Percentiles rank a stretch among this genome's conserved stretches.
Evolutionary conservation across 92 coral and sea anemone genomes (phyloP).

Genomic region (Parazoanthus swiftii): DNA sequence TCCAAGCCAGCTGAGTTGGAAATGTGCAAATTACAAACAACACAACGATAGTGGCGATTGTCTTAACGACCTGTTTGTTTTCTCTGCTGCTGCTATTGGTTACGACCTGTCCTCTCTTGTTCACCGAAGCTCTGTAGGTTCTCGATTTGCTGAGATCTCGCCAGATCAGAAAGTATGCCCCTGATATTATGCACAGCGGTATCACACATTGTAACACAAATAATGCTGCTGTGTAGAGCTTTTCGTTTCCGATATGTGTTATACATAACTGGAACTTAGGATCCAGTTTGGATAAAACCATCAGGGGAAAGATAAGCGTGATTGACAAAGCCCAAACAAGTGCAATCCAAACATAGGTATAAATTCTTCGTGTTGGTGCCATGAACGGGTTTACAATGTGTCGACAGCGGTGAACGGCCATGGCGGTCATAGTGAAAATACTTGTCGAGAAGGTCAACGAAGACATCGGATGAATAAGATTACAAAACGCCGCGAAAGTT

Average conservation of each 20-base stretch:
- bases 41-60: slow-evolving; percentile 18
- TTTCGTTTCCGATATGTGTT: not conserved
- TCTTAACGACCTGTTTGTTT: slow-evolving; percentile 19
- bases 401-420: slow-evolving; percentile 27
- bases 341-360: slow-evolving; percentile 6
- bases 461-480: slow-evolving; percentile 14
- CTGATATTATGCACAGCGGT: slow-evolving; percentile 21
- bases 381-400: slow-evolving; percentile 22
- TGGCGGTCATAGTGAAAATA: slow-evolving; percentile 32
- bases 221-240: slow-evolving; percentile 1
- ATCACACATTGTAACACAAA: slow-evolving; percentile 23
- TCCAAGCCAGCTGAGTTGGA: slow-evolving; percentile 31
- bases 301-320: slow-evolving; percentile 12
- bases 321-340: slow-evolving; percentile 24
- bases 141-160: slow-evolving; percentile 22
- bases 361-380: slow-evolving; percentile 6
- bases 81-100: slow-evolving; percentile 4
- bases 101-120: slow-evolving; percentile 11
- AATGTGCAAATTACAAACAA: slow-evolving; percentile 26
- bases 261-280: not conserved
- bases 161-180: slow-evolving; percentile 29
- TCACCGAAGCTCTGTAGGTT: slow-evolving; percentile 18
- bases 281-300: slow-evolving; percentile 5
- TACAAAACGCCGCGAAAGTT: slow-evolving; percentile 17
- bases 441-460: slow-evolving; percentile 32